Conservation (phyloP, 2,113 vertebrate genomes). For the Sterna hirundo region DNA sequence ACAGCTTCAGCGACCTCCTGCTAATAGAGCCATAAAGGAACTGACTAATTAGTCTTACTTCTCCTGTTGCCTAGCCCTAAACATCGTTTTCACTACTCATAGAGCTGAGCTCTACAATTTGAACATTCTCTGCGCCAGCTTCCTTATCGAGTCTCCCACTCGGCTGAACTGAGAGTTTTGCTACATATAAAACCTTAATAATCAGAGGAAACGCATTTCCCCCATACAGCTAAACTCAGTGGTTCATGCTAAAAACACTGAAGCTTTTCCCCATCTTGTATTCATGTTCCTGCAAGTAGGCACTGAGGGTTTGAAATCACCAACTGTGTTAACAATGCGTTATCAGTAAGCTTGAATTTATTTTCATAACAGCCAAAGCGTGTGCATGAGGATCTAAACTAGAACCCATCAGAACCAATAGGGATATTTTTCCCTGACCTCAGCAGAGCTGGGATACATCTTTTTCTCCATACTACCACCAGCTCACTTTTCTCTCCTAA, state of each 20-base stretch:
- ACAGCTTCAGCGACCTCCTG: neutral
- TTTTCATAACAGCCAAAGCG: neutral
- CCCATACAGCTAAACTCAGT: neutral
- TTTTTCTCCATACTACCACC: neutral
- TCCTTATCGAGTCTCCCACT: constrained; percentile 3
- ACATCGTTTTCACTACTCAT: neutral
- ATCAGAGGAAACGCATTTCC: neutral
- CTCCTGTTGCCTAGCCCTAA: neutral
- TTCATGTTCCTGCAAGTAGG: neutral
- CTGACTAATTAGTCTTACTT: neutral
- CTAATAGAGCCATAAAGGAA: neutral
- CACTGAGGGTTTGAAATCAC: neutral
- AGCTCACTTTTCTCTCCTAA: neutral
- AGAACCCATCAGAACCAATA: neutral
- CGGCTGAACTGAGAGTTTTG: constrained; percentile 1
- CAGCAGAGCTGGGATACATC: neutral
- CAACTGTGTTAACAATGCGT: neutral
- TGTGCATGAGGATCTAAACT: neutral
- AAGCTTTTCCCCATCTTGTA: neutral
- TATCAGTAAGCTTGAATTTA: neutral
- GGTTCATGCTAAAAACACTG: neutral
- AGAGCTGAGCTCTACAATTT: neutral
- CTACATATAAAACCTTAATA: neutral
- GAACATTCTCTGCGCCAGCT: neutral
- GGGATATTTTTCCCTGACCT: neutral